Evolutionary conservation across 2,797 vertebrate species (phyloP), one percentile per base, ranked within the genome.

Genomic region (Sylvia borin): DNA sequence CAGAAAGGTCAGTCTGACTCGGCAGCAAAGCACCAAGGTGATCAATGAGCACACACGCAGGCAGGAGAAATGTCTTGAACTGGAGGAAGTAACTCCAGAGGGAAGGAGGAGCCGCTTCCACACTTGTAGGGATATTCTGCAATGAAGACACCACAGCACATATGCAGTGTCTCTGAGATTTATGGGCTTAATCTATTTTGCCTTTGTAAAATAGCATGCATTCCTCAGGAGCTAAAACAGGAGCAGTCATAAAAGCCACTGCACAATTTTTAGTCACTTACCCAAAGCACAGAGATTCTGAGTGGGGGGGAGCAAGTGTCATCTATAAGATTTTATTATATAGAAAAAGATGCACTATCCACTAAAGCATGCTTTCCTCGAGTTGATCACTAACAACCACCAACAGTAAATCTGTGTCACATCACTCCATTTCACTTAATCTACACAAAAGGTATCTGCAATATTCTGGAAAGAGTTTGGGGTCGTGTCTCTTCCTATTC

Each of bases 1-100:
- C 34, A 34, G 66, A 71, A 77, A 93, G 76, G 66, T 74, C 84
- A 84, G 25, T 40, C 18, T 77, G 48, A 47, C 34, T 61, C 17
- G 34, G 57, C 68, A 93, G 79, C 75, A 85, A 67, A 79, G 60
- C 64, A 85, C 43, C 27, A 66, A 26, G 43, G 57, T 38, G 67
- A 81, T 2, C 31, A n/a, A 24, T 8, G n/a, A 86, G 42, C 48
- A 48, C 5, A 22, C 2, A 71, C 5, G 36, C 0, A 61, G 24
- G 58, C 38, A 85, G 16, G 2, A 80, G 53, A 47, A 74, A 53
- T 3, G 22, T 42, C 42, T 25, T 3, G 36, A 36, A 36, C 36
- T 36, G 36, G 36, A 36, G 36, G 36, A 10, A 36, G 36, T 36
- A 36, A 36, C 36, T 36, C 36, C 36, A 36, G 36, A 36, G 36